Percentiles rank a stretch among this genome's conserved stretches.
Evolutionary conservation across 2,113 vertebrate species (phyloP).

Genomic region (Lasiurus cinereus): DNA sequence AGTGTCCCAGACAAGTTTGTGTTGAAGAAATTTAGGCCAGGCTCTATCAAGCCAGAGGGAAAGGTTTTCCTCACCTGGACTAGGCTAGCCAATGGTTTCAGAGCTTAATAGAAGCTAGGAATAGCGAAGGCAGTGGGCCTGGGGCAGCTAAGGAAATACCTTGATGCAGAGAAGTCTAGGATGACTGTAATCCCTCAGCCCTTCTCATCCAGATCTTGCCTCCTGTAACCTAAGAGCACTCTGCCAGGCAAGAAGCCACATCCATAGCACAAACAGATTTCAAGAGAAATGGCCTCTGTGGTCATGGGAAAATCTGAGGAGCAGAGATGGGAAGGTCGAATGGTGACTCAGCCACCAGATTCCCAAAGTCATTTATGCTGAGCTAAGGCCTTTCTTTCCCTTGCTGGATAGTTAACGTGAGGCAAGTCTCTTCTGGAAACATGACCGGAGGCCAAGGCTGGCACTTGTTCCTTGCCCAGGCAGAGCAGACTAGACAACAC

Average conservation of each 20-base stretch:
- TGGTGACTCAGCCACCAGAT: background rate
- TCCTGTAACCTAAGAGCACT: background rate
- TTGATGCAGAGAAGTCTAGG: background rate
- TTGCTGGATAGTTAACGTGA: background rate
- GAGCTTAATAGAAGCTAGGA: background rate
- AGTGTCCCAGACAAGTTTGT: background rate
- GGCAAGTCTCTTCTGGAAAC: conserved; percentile 27
- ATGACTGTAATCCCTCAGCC: background rate
- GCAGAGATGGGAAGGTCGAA: too few species aligned
- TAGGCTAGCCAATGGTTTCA: background rate
- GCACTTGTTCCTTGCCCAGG: background rate
- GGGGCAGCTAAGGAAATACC: background rate
- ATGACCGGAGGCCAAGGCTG: background rate
- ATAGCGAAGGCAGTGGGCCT: background rate
- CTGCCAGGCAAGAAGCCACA: background rate
- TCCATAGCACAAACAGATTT: background rate
- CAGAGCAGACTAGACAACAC: background rate
- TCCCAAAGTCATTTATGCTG: background rate
- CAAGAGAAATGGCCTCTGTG: background rate
- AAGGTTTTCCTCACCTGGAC: background rate
- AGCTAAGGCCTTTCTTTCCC: background rate
- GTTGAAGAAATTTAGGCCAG: background rate
- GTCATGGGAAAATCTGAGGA: background rate
- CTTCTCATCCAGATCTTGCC: background rate
- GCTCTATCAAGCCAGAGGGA: background rate